These are phyloP conservation scores for Germaria angustata DNA, from an alignment of 2,888 invertebrate species.

Conservation along the genomic window DNA sequence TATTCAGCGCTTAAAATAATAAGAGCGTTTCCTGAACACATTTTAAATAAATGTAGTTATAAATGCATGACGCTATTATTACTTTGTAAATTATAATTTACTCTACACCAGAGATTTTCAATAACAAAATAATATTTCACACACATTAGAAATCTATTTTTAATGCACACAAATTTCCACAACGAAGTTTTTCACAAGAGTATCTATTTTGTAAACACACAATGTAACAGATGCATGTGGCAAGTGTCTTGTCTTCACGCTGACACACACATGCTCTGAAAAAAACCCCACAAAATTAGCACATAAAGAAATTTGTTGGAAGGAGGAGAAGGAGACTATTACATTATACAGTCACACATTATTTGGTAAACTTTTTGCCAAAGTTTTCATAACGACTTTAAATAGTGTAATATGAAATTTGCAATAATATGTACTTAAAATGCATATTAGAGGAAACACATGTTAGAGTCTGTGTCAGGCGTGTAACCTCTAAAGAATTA, in stretches of 20 bases:
- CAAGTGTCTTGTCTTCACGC: neutral
- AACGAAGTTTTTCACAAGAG: neutral
- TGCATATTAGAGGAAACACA: neutral
- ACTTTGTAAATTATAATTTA: constrained; percentile 39
- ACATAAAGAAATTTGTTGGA: neutral
- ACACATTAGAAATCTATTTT: neutral
- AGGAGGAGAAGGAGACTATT: neutral
- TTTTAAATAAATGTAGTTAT: neutral
- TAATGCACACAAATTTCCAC: neutral
- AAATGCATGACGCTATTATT: neutral
- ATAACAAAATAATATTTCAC: neutral
- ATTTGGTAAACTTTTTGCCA: neutral
- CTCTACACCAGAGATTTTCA: constrained; percentile 34
- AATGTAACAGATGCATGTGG: too few species aligned
- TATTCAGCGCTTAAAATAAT: neutral
- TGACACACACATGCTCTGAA: neutral
- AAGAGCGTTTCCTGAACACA: too few species aligned
- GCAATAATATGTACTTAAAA: neutral
- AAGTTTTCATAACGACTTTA: constrained; percentile 24
- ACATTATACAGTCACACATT: too few species aligned
- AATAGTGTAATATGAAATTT: constrained; percentile 15
- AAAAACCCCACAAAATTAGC: constrained; percentile 20
- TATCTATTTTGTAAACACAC: neutral
- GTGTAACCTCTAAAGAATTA: neutral
- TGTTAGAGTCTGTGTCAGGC: neutral